Evolutionary conservation across 1,140 invertebrate genomes (phyloP).

Genomic region (Mycetomoellerius zeteki): DNA sequence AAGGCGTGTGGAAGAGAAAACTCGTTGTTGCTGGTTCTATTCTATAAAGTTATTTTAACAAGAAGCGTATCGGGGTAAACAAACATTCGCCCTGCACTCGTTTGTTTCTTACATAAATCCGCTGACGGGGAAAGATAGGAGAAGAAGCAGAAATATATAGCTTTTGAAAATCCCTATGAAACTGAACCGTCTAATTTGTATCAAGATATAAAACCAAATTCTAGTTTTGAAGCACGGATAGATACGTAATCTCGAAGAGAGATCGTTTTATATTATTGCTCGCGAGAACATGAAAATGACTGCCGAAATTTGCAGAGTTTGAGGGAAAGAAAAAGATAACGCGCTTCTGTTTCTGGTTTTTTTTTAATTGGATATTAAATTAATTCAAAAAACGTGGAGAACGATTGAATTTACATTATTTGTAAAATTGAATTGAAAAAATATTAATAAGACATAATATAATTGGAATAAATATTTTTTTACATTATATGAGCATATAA

Average conservation of each 20-base stretch:
- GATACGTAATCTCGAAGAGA: conserved; percentile 23
- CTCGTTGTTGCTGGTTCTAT: conserved; percentile 34
- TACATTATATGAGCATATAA: neutral
- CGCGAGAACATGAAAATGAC: neutral
- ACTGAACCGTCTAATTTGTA: conserved; percentile 10
- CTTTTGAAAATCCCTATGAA: conserved; percentile 24
- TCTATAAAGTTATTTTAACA: conserved; percentile 44
- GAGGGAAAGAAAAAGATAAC: neutral
- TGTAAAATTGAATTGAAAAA: neutral
- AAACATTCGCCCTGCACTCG: neutral
- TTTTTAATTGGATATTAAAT: neutral
- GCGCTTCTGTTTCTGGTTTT: neutral
- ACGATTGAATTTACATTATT: neutral
- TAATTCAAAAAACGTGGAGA: neutral
- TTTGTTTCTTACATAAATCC: conserved; percentile 28
- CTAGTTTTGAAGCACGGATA: neutral
- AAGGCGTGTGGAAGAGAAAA: conserved; percentile 41
- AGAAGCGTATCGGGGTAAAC: conserved; percentile 30
- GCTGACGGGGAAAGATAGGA: neutral
- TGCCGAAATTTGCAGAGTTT: neutral
- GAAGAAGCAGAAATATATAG: neutral
- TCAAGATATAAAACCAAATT: conserved; percentile 29
- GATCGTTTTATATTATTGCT: conserved; percentile 18
- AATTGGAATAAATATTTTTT: neutral
- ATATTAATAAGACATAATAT: neutral